A percentile compares a stretch with the other conserved stretches of the same genome.
These are phyloP conservation scores for Lepidostoma basale DNA, from an alignment of 1,140 invertebrate species.

Conservation along the genomic window DNA sequence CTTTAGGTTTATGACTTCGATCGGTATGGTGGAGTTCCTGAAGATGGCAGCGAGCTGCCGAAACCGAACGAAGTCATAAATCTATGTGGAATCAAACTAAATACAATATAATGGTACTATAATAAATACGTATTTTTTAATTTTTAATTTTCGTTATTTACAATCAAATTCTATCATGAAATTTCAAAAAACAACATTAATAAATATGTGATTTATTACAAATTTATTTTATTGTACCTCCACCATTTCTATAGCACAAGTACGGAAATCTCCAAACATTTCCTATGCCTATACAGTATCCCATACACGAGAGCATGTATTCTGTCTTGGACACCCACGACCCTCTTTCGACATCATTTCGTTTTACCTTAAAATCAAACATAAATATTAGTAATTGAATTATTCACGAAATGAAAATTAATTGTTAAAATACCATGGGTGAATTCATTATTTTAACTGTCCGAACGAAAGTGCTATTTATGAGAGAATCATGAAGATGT, in stretches of 20 bases:
- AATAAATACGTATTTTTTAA: background rate
- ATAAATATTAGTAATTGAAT: background rate
- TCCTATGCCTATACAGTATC: constrained; percentile 79
- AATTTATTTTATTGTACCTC: constrained; percentile 27
- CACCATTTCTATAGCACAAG: constrained; percentile 46
- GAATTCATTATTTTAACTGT: too few relatives aligned
- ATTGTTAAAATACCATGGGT: background rate
- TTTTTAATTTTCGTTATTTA: background rate
- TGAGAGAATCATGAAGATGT: too few relatives aligned
- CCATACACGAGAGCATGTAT: constrained; percentile 74
- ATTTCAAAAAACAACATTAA: too few relatives aligned
- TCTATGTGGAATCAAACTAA: background rate
- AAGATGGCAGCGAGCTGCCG: too few relatives aligned
- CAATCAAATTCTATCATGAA: too few relatives aligned
- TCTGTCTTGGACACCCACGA: constrained; percentile 73
- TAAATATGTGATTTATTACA: background rate
- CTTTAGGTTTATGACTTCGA: too few relatives aligned
- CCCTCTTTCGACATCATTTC: constrained; percentile 49
- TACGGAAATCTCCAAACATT: constrained; percentile 86
- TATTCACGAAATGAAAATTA: background rate
- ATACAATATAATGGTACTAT: background rate
- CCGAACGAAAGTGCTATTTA: too few relatives aligned
- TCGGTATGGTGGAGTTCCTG: too few relatives aligned
- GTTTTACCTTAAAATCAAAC: background rate
- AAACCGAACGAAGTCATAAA: too few relatives aligned